Evolutionary conservation across 2,888 invertebrate genomes (phyloP).

Genomic region (Siphlonurus alternatus): DNA sequence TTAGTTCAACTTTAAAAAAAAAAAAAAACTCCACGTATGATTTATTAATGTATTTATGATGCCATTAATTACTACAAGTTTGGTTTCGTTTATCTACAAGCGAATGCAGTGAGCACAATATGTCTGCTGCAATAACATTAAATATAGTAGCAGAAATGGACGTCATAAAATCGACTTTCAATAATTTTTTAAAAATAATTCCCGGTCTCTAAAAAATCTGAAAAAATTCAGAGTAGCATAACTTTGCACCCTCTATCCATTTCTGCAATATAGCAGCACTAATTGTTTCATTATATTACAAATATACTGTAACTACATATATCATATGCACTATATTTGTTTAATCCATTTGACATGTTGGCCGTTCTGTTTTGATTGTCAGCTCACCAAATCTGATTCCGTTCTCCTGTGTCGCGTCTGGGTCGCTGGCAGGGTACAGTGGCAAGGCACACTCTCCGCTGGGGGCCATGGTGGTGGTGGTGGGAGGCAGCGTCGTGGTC

Average conservation of each 20-base stretch:
- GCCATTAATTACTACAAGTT: not conserved
- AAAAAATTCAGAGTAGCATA: too few relatives aligned
- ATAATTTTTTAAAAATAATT: too few relatives aligned
- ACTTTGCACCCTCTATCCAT: too few relatives aligned
- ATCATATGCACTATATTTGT: too few relatives aligned
- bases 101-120: too few relatives aligned
- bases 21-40: not conserved
- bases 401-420: conserved; percentile 31
- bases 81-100: not conserved
- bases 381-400: conserved; percentile 45
- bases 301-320: too few relatives aligned
- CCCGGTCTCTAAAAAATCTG: too few relatives aligned
- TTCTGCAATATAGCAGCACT: too few relatives aligned
- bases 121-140: too few relatives aligned
- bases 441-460: conserved; percentile 32
- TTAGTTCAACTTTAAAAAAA: not conserved
- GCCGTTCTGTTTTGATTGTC: not conserved
- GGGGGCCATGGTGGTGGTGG: not conserved
- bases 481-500: conserved; percentile 18
- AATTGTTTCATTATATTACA: too few relatives aligned
- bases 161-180: too few relatives aligned
- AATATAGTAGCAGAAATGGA: too few relatives aligned
- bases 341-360: not conserved
- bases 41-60: not conserved
- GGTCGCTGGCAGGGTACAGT: conserved; percentile 31